A percentile compares a stretch with the other conserved stretches of the same genome.
Conservation (phyloP, 2,888 invertebrate genomes). For the Lottia scabra region DNA sequence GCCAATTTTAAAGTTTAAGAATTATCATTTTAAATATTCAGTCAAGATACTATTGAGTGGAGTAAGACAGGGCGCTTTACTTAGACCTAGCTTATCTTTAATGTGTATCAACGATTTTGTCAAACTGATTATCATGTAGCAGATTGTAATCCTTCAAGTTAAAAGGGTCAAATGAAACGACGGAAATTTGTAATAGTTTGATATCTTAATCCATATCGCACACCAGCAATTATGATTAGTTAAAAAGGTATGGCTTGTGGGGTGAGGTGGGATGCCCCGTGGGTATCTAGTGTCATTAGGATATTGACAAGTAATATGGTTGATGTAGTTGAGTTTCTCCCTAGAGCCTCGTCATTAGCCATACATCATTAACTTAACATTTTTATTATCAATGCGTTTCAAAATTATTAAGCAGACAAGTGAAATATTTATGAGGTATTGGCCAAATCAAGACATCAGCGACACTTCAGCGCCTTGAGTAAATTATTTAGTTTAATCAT, state of each 20-base stretch:
- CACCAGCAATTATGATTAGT: neutral
- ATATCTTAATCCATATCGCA: conserved; percentile 4
- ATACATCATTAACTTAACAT: conserved; percentile 3
- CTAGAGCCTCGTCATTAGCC: neutral
- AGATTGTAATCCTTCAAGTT: neutral
- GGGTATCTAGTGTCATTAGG: neutral
- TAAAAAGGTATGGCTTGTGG: too few relatives aligned
- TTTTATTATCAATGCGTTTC: neutral
- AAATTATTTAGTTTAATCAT: too few relatives aligned
- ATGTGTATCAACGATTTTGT: neutral
- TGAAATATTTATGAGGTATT: neutral
- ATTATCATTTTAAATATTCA: too few relatives aligned
- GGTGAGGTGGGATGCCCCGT: neutral
- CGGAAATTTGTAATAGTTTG: neutral
- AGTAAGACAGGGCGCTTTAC: neutral
- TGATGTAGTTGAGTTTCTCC: neutral
- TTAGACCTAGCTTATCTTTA: neutral
- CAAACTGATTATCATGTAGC: neutral
- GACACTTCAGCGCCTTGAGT: too few relatives aligned
- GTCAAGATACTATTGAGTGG: neutral
- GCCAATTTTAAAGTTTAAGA: too few relatives aligned
- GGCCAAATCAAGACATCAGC: too few relatives aligned
- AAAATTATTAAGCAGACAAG: neutral
- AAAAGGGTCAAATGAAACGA: neutral
- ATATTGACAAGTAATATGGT: neutral